These are phyloP conservation scores for Tachina lurida DNA, from an alignment of 2,888 invertebrate species.

Conservation along the genomic window DNA sequence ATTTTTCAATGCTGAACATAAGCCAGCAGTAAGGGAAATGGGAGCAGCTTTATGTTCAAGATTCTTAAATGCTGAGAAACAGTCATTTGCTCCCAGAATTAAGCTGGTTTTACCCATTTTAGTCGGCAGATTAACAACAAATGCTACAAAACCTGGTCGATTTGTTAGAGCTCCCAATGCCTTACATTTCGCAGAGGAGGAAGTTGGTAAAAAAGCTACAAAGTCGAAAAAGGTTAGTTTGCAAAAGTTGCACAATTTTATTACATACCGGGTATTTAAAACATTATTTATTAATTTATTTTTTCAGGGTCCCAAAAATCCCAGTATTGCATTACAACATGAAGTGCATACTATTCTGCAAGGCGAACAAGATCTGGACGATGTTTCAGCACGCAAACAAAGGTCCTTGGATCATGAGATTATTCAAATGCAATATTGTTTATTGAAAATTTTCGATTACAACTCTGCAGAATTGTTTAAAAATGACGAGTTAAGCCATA, in stretches of 20 bases:
- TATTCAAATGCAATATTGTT: slow-evolving; percentile 89
- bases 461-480: slow-evolving; percentile 86
- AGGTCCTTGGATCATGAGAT: slow-evolving; percentile 88
- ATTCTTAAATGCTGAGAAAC: slow-evolving; percentile 90
- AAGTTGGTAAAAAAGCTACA: slow-evolving; percentile 26
- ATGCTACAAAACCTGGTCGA: slow-evolving; percentile 84
- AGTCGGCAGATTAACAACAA: slow-evolving; percentile 84
- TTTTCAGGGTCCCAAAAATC: slow-evolving; percentile 47
- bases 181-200: slow-evolving; percentile 68
- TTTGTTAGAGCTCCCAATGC: slow-evolving; percentile 85
- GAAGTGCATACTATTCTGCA: slow-evolving; percentile 66
- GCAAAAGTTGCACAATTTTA: background rate
- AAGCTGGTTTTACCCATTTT: slow-evolving; percentile 85
- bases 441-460: slow-evolving; percentile 87
- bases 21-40: slow-evolving; percentile 88
- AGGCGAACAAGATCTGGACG: slow-evolving; percentile 72
- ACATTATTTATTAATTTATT: background rate
- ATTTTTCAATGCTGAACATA: slow-evolving; percentile 88
- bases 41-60: slow-evolving; percentile 91
- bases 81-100: slow-evolving; percentile 87
- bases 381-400: slow-evolving; percentile 84
- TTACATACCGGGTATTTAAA: background rate
- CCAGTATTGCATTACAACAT: slow-evolving; percentile 18
- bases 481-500: slow-evolving; percentile 75
- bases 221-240: slow-evolving; percentile 71